Percentiles rank a stretch among this genome's conserved stretches.
These are phyloP conservation scores for Netelia virgata DNA, from an alignment of 2,888 invertebrate genomes.

Conservation along the genomic window DNA sequence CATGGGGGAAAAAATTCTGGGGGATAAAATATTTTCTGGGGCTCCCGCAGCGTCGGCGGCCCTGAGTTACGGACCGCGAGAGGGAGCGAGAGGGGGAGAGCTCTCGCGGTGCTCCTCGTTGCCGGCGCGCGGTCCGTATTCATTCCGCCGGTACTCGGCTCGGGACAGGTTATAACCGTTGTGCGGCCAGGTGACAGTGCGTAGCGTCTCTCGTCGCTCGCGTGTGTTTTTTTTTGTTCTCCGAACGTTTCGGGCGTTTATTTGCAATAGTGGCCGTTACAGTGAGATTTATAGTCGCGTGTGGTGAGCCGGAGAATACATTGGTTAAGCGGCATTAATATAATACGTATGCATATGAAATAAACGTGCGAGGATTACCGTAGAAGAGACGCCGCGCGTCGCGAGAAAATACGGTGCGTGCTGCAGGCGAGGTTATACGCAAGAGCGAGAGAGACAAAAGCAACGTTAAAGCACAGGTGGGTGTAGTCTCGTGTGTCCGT, in stretches of 20 bases:
- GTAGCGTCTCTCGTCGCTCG: slow-evolving; percentile 9
- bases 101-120: slow-evolving; percentile 16
- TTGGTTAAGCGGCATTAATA: neutral
- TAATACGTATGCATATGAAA: neutral
- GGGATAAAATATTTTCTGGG: slow-evolving; percentile 52
- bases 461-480: slow-evolving; percentile 77
- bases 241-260: neutral
- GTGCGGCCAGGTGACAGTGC: slow-evolving; percentile 73
- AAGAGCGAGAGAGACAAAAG: slow-evolving; percentile 2
- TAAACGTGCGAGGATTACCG: neutral
- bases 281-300: neutral
- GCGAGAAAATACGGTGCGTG: neutral
- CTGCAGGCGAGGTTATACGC: neutral
- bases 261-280: slow-evolving; percentile 8
- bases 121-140: slow-evolving; percentile 44
- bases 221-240: slow-evolving; percentile 46
- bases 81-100: slow-evolving; percentile 22
- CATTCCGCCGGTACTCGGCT: slow-evolving; percentile 65
- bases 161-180: slow-evolving; percentile 47
- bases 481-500: slow-evolving; percentile 74
- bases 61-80: slow-evolving; percentile 35
- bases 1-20: neutral
- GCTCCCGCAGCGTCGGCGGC: slow-evolving; percentile 39
- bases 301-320: neutral
- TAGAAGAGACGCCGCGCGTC: neutral